Conservation (phyloP, 2,113 vertebrate genomes). For the Petrocephalus zakoni region DNA sequence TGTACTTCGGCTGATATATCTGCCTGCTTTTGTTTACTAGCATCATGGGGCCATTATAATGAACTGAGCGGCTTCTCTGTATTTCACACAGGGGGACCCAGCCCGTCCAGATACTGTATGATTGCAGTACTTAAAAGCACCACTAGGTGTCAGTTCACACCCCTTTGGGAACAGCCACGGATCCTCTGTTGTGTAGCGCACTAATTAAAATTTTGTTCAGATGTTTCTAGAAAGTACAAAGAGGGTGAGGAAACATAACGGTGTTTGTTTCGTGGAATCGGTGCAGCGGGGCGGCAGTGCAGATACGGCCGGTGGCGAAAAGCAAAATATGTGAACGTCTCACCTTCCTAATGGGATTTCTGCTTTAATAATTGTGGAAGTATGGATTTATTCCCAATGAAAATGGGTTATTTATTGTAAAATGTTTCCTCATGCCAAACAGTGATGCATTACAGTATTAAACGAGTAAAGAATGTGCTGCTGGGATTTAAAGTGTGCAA, state of each 20-base stretch:
- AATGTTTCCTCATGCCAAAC: background rate
- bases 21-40: background rate
- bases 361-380: background rate
- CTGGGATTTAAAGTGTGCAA: background rate
- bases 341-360: background rate
- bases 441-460: constrained; percentile 17
- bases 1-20: background rate
- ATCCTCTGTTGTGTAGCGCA: background rate
- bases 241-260: background rate
- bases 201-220: background rate
- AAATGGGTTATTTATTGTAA: constrained; percentile 15
- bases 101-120: background rate
- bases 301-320: background rate
- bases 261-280: background rate
- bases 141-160: constrained; percentile 5
- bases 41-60: background rate
- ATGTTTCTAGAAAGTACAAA: constrained; percentile 6
- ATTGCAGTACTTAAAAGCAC: background rate
- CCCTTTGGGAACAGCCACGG: background rate
- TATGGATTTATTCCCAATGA: constrained; percentile 8
- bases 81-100: background rate
- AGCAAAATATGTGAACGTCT: constrained; percentile 13
- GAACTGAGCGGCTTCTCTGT: background rate
- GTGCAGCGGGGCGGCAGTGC: background rate
- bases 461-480: constrained; percentile 14